These are phyloP conservation scores for Axea sp. DNA, from an alignment of 2,888 invertebrate genomes.

Conservation along the genomic window DNA sequence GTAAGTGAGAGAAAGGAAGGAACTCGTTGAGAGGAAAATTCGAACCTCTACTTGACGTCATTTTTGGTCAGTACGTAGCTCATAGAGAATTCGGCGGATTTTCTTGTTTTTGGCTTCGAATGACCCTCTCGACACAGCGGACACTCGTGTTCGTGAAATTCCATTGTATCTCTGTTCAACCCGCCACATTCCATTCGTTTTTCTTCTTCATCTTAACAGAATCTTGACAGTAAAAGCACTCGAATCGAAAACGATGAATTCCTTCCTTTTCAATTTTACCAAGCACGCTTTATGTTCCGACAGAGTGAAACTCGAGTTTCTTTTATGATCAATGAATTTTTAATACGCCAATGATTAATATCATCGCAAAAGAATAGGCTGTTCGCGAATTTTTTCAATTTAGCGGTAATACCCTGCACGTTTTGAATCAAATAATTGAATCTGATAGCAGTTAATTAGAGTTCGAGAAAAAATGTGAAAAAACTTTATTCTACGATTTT, in stretches of 20 bases:
- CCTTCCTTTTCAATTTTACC: slow-evolving; percentile 53
- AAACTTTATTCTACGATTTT: too few species aligned
- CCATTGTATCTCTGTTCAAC: slow-evolving; percentile 48
- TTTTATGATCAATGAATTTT: slow-evolving; percentile 35
- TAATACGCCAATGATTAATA: slow-evolving; percentile 20
- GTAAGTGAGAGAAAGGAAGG: slow-evolving; percentile 38
- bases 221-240: slow-evolving; percentile 47
- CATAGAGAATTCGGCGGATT: slow-evolving; percentile 2
- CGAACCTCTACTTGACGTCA: slow-evolving; percentile 46
- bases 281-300: slow-evolving; percentile 16
- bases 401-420: not conserved
- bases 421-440: too few species aligned
- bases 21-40: slow-evolving; percentile 38
- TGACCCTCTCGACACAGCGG: slow-evolving; percentile 47
- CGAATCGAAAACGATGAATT: slow-evolving; percentile 61
- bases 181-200: slow-evolving; percentile 52
- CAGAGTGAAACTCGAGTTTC: slow-evolving; percentile 12
- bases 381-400: slow-evolving; percentile 22
- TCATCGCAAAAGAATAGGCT: not conserved
- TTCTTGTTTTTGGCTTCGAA: slow-evolving; percentile 37
- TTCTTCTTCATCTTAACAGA: slow-evolving; percentile 54
- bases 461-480: too few species aligned
- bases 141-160: slow-evolving; percentile 47
- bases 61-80: slow-evolving; percentile 50
- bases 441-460: too few species aligned